Base-by-base conservation (phyloP, 2,113 vertebrate species). In the Myrmophylax atrothorax region DNA sequence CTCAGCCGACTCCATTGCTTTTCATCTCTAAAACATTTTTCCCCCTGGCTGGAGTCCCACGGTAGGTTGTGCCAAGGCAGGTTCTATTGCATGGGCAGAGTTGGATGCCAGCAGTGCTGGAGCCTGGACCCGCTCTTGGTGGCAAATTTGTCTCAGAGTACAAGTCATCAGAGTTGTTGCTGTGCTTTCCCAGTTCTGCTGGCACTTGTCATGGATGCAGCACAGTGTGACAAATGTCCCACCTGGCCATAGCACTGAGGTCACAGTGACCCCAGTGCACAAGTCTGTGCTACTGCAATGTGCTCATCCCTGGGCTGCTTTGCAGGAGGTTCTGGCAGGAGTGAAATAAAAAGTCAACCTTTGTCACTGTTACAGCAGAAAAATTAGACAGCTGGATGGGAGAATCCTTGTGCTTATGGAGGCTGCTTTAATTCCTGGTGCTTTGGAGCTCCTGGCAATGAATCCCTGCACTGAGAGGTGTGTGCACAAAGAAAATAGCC, bases 271-370 rank as follows among this genome's bases (percentile, higher is more conserved):
- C 56, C 56, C 24, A 0, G n/a, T 8, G 20, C 38, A 5, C 4
- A 12, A 12, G 35, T 4, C 60, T 69, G 38, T 4, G 6, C 38
- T 74, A 22, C 11, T 20, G 50, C 12, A n/a, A 19, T 0, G 5
- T 29, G 38, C 31, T 38, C 3, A 0, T 0, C 23, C 44, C n/a
- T 12, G 3, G 12, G 8, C n/a, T 80, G 18, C 60, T 78, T 17
- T 59, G 40, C 49, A 31, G 44, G 55, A 78, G 24, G 50, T 14
- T 58, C 52, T 58, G 74, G 18, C 42, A 44, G 49, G 6, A 19
- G 20, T 19, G 35, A 44, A 44, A 72, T 53, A n/a, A 67, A 84
- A 44, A 9, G 13, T 3, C 4, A 67, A 40, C 24, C 22, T 52
- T 5, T 15, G 20, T 38, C 52, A 66, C 59, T 16, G 24, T 44